phyloP scores from a whole-genome alignment of 1,140 invertebrate species.

The Eubasilissa regina region DNA sequence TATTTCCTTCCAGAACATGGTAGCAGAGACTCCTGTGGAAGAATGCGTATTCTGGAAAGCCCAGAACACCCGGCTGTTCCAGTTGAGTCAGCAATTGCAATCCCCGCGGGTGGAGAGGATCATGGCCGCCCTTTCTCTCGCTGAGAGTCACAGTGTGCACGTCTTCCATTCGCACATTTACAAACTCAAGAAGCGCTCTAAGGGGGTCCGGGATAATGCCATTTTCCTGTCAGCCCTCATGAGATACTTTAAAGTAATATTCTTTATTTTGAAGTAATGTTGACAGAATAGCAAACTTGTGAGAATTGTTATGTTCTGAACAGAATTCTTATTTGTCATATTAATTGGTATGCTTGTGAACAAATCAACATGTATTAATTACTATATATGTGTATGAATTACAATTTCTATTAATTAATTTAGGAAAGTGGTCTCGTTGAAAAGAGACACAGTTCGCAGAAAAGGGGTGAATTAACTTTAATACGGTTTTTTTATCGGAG shows the following conservation, averaged over 20 bases:
- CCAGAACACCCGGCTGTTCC: constrained; percentile 81
- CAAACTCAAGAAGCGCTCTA: constrained; percentile 79
- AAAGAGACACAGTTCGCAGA: too few species aligned
- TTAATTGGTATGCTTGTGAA: too few species aligned
- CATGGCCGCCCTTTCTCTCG: constrained; percentile 63
- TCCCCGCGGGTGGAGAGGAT: constrained; percentile 78
- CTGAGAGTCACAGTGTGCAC: constrained; percentile 62
- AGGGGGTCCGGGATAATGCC: constrained; percentile 88
- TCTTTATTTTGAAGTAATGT: background rate
- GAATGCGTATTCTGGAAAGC: constrained; percentile 90
- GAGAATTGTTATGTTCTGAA: too few species aligned
- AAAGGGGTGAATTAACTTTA: too few species aligned
- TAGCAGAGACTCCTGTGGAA: constrained; percentile 82
- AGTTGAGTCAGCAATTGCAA: constrained; percentile 86
- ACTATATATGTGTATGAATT: too few species aligned
- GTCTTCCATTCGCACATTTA: constrained; percentile 63
- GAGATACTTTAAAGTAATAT: constrained; percentile 82
- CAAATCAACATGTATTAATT: too few species aligned
- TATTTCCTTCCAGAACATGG: constrained; percentile 65
- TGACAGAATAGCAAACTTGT: too few species aligned
- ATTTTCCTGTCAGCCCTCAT: constrained; percentile 87
- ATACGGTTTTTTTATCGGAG: too few species aligned
- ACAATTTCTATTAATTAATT: too few species aligned
- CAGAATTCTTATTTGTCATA: too few species aligned
- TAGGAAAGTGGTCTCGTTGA: too few species aligned